These are phyloP conservation scores for Pristionchus exspectatus DNA, from an alignment of 2,888 invertebrate genomes.

Conservation along the genomic window DNA sequence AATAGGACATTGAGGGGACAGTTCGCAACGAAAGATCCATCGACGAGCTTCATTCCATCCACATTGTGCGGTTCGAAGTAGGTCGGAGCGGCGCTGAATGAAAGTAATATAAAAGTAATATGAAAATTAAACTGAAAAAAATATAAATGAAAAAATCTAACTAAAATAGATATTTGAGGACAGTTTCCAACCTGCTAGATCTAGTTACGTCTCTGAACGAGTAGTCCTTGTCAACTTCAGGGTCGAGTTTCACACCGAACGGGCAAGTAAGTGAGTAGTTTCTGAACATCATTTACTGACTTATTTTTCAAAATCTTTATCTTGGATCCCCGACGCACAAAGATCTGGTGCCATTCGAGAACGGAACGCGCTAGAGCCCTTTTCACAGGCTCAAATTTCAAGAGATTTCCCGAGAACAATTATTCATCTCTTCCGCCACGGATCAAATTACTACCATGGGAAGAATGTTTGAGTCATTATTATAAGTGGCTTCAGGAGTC, in stretches of 20 bases:
- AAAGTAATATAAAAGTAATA: background rate
- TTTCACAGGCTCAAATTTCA: constrained; percentile 23
- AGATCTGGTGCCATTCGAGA: background rate
- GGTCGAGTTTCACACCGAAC: constrained; percentile 61
- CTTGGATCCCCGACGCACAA: background rate
- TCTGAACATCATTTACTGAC: constrained; percentile 60
- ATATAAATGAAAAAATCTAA: background rate
- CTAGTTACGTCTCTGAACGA: constrained; percentile 73
- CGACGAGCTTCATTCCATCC: constrained; percentile 69
- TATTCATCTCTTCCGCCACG: constrained; percentile 24
- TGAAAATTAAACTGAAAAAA: background rate
- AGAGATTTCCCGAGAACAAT: constrained; percentile 3
- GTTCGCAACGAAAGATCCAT: constrained; percentile 75
- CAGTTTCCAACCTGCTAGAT: constrained; percentile 66
- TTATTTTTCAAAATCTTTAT: background rate
- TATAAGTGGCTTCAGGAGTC: background rate
- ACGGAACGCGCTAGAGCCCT: background rate
- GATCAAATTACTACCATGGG: constrained; percentile 4
- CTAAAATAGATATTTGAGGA: background rate
- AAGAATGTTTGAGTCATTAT: background rate
- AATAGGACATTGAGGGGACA: constrained; percentile 75
- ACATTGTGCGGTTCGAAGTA: constrained; percentile 74
- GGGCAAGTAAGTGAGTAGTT: constrained; percentile 71
- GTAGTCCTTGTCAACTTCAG: constrained; percentile 69
- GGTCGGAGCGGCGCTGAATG: constrained; percentile 73